phyloP scores from a whole-genome alignment of 1,140 invertebrate genomes.

The Charaxes varanes region DNA sequence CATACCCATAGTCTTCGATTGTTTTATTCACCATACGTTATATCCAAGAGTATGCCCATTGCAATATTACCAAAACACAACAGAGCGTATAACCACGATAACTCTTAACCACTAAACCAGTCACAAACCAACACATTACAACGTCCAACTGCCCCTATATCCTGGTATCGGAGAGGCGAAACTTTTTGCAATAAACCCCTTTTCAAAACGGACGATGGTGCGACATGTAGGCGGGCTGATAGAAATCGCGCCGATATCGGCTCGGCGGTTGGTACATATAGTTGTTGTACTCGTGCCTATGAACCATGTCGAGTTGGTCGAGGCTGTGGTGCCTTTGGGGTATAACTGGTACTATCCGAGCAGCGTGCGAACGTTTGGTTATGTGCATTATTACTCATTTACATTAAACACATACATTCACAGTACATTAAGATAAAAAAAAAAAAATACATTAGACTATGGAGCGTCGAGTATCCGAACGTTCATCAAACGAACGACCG shows the following conservation, averaged over 20 bases:
- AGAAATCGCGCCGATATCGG: conserved; percentile 51
- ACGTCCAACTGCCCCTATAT: conserved; percentile 42
- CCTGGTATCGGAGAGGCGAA: conserved; percentile 58
- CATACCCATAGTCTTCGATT: too few relatives aligned
- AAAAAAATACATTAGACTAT: too few relatives aligned
- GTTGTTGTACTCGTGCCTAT: conserved; percentile 50
- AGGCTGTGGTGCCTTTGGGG: conserved; percentile 64
- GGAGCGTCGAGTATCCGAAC: too few relatives aligned
- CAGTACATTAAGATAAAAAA: too few relatives aligned
- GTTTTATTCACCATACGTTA: too few relatives aligned
- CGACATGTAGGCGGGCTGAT: conserved; percentile 47
- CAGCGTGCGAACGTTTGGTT: conserved; percentile 46
- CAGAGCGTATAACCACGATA: background rate
- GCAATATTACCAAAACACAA: background rate
- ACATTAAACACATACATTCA: too few relatives aligned
- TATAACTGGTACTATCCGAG: conserved; percentile 31
- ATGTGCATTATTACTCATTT: conserved; percentile 1
- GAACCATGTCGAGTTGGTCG: conserved; percentile 64
- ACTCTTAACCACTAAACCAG: conserved; percentile 4
- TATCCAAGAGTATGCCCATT: background rate
- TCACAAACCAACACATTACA: background rate
- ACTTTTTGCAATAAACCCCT: conserved; percentile 68
- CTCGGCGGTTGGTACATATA: conserved; percentile 30
- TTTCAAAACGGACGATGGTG: conserved; percentile 70
- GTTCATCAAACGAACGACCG: too few relatives aligned